Evolutionary conservation across 1,140 invertebrate species (phyloP), one percentile per base, ranked within the genome.

Genomic region (Lerema accius): DNA sequence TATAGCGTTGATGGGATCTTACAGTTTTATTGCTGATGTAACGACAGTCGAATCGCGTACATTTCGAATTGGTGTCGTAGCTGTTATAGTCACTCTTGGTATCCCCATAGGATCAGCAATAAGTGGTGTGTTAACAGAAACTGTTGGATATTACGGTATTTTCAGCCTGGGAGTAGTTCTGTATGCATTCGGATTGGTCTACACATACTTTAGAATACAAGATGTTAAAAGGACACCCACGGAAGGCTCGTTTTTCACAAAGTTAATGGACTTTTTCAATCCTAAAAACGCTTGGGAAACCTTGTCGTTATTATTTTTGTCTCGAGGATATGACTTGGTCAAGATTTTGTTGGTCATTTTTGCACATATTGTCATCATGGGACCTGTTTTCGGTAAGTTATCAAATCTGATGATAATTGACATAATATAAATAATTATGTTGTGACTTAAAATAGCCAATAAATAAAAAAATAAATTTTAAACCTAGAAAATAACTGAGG

Each of bases 11-110:
- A 92, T 93, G 91, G 92, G 92, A 2, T 84, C 91, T 11, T 93
- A 92, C 50, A 92, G 92, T 50, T 93, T 92, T 40, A 91, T 93
- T 13, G 92, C 93, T 15, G 93, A 93, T 78, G 84, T 93, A 0
- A 93, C 92, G 13, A 87, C 91, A 0, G 19, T 91, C 7, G 92
- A 93, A 68, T 82, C 89, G 56, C 80, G 93, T 53, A 93, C 93
- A 0, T 89, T 93, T 42, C 80, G 93, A 63, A 86, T 93, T 11
- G 93, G 92, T 23, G 64, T 93, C 4, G 89, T 92, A 7, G 92
- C 92, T 69, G 90, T 93, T 28, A 92, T 93, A 16, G 89, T 93
- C 4, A 90, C 86, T 0, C 46, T 92, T 1, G 85, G 87, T 7
- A 72, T 89, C 17, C 90, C 90, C 1, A 71, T 91, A 11, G 91